These are phyloP conservation scores for Chromoteleia sp. DNA, from an alignment of 2,888 invertebrate genomes.

Conservation along the genomic window DNA sequence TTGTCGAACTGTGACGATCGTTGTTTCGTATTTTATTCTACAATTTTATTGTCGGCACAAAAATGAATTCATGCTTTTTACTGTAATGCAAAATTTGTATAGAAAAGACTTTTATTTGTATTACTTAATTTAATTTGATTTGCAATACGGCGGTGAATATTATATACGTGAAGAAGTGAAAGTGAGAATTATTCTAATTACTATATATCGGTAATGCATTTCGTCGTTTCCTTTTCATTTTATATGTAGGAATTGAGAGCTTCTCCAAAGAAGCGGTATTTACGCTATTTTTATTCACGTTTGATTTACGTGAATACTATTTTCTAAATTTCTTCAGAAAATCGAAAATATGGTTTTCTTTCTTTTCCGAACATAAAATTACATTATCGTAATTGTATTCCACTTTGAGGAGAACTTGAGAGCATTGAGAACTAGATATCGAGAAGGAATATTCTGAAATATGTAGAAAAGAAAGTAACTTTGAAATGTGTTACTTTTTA, in stretches of 20 bases:
- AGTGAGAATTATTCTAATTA: constrained; percentile 29
- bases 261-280: background rate
- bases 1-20: too few species aligned
- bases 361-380: constrained; percentile 21
- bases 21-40: too few species aligned
- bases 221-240: constrained; percentile 25
- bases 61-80: too few species aligned
- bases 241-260: constrained; percentile 32
- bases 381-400: constrained; percentile 49
- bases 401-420: constrained; percentile 33
- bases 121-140: too few species aligned
- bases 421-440: constrained; percentile 43
- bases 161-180: constrained; percentile 4
- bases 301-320: constrained; percentile 27
- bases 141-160: background rate
- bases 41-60: too few species aligned
- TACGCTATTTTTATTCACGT: constrained; percentile 1
- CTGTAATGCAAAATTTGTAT: too few species aligned
- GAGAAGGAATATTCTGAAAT: constrained; percentile 40
- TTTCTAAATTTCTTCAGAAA: constrained; percentile 28
- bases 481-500: constrained; percentile 64
- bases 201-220: constrained; percentile 21
- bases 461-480: constrained; percentile 69
- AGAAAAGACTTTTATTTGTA: too few species aligned
- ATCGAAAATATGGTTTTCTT: constrained; percentile 28